Evolutionary conservation across 2,888 invertebrate genomes (phyloP).

Genomic region (Drosophila falleni): DNA sequence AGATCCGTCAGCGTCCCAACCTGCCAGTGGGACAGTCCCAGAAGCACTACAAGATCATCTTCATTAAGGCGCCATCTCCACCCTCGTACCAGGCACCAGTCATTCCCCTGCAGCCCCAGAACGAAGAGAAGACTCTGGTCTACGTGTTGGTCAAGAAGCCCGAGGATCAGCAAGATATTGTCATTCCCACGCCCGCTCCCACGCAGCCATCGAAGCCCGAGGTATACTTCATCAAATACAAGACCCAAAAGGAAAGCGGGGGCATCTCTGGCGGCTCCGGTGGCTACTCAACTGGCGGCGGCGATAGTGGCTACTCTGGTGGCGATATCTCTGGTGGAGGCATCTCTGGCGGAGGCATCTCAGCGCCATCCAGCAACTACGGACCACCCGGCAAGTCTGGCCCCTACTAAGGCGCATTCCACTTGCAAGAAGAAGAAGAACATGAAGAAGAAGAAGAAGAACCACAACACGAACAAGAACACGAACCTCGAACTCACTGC

Average conservation of each 20-base stretch:
- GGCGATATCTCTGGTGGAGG: conserved; percentile 57
- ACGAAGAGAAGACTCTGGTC: conserved; percentile 95
- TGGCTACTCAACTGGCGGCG: conserved; percentile 68
- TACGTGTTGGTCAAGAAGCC: conserved; percentile 96
- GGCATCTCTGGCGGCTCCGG: conserved; percentile 61
- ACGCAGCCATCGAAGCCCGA: conserved; percentile 95
- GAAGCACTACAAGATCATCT: conserved; percentile 96
- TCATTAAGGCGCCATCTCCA: conserved; percentile 95
- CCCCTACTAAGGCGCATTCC: conserved; percentile 86
- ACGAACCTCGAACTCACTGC: conserved; percentile 56
- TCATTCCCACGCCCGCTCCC: conserved; percentile 91
- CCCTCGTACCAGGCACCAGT: conserved; percentile 93
- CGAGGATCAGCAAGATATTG: conserved; percentile 93
- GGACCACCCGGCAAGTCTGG: conserved; percentile 91
- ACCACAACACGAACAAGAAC: conserved; percentile 41
- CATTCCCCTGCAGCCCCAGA: conserved; percentile 92
- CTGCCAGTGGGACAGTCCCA: conserved; percentile 91
- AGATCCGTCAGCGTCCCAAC: conserved; percentile 87
- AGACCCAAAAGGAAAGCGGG: conserved; percentile 85
- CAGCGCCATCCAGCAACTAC: conserved; percentile 87
- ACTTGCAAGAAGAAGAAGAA: conserved; percentile 15
- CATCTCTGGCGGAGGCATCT: conserved; percentile 67
- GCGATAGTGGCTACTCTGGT: conserved; percentile 65
- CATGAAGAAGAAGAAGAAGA: conserved; percentile 19
- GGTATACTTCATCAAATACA: conserved; percentile 91